These are phyloP conservation scores for Alosa sapidissima DNA, from an alignment of 2,797 vertebrate species.

Conservation along the genomic window DNA sequence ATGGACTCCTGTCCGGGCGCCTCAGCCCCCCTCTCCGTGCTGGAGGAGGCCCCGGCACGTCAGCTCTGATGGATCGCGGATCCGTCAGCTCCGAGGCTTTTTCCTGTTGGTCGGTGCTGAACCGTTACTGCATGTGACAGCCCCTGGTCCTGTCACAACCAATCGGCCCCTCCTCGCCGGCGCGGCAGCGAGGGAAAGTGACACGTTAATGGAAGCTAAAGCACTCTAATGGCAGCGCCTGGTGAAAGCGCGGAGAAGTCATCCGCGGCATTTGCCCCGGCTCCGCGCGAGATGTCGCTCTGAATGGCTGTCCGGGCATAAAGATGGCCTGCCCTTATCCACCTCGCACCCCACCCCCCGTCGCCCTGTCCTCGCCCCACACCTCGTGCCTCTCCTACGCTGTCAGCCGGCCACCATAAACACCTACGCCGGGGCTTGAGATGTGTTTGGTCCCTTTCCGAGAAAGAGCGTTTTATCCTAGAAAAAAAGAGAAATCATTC, in stretches of 20 bases:
- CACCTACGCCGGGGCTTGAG: background rate
- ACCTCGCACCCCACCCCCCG: background rate
- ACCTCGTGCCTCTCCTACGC: background rate
- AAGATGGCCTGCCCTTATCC: slow-evolving; percentile 31
- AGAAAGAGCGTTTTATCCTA: background rate
- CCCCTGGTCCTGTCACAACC: slow-evolving; percentile 72
- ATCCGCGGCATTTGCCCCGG: slow-evolving; percentile 56
- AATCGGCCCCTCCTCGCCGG: slow-evolving; percentile 65
- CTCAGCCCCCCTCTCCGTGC: slow-evolving; percentile 47
- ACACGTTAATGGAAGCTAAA: slow-evolving; percentile 78
- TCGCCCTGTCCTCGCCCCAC: slow-evolving; percentile 31
- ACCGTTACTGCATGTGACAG: slow-evolving; percentile 70
- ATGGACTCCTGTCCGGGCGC: slow-evolving; percentile 51
- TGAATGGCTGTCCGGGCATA: slow-evolving; percentile 49
- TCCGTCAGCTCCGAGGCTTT: slow-evolving; percentile 68
- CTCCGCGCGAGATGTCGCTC: slow-evolving; percentile 56
- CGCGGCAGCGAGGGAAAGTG: slow-evolving; percentile 67
- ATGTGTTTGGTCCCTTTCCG: background rate
- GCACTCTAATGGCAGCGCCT: slow-evolving; percentile 68
- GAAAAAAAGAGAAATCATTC: background rate
- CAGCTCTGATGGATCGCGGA: slow-evolving; percentile 67
- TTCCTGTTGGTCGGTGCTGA: slow-evolving; percentile 64
- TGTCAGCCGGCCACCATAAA: background rate
- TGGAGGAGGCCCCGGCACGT: slow-evolving; percentile 61
- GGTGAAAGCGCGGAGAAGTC: slow-evolving; percentile 56